Evolutionary conservation across 2,888 invertebrate species (phyloP), one percentile per base, ranked within the genome.

Genomic region (Metellina segmentata): DNA sequence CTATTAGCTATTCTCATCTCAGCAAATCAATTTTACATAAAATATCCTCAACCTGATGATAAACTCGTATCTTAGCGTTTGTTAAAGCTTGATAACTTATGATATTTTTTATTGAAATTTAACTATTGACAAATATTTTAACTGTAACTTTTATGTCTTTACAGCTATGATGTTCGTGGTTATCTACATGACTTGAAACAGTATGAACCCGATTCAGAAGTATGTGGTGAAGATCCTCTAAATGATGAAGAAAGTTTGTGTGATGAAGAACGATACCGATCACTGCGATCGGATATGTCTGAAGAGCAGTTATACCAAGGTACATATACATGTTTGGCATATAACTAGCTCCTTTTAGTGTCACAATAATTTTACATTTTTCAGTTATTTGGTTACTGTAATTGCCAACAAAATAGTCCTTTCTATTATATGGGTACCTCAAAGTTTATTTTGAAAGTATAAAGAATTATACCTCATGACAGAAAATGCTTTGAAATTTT

Each of bases 251-350:
- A 99, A 95, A 97, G 97, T 94, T 96, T 98, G 88, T 99, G 99
- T 95, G 99, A 99, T 95, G 98, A 98, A 95, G 99, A 99, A 96
- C 96, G 99, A 79, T 99, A 98, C 95, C 96, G 97, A 92, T 98
- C 98, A 34, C 96, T 99, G 81, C 97, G 97, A 94, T 97, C 97
- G 91, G 98, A 98, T 95, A 97, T 98, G 94, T 97, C 97, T 94
- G 98, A 98, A 94, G 97, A 98, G 94, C 96, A 97, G 93, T 96
- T 98, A 96, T 98, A 98, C 95, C 98, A 98, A 96, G 98, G 98
- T 98, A 95, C 71, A 48, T 79, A 79, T 20, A 8, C 48, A 70
- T 51, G 51, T 11, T 77, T 77, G 7, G 7, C 19, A 20, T 34
- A 20, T 9, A 6, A 61, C 8, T 52, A n/a, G 13, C 16, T 7